Evolutionary conservation across 2,888 invertebrate genomes (phyloP).

Genomic region (Phrixothrix hirtus): DNA sequence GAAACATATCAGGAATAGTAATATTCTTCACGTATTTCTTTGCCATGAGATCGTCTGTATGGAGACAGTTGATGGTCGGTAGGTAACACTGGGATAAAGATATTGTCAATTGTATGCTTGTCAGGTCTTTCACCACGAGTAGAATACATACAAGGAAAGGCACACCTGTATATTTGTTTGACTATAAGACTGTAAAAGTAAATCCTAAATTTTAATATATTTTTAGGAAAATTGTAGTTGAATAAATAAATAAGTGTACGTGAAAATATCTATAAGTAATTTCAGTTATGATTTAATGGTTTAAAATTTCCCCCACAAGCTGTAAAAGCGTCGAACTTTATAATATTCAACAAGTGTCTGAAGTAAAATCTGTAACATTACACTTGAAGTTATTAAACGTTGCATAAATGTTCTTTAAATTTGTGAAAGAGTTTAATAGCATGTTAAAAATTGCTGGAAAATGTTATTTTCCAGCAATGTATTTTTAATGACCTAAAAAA

Average conservation of each 20-base stretch:
- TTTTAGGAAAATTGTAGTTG: slow-evolving; percentile 4
- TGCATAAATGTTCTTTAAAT: background rate
- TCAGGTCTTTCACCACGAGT: slow-evolving; percentile 36
- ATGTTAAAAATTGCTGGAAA: background rate
- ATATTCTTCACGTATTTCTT: slow-evolving; percentile 29
- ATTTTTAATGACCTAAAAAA: slow-evolving; percentile 26
- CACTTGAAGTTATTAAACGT: too few species aligned
- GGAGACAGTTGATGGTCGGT: slow-evolving; percentile 31
- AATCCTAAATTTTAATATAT: slow-evolving; percentile 5
- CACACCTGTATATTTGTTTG: slow-evolving; percentile 23
- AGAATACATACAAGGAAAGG: slow-evolving; percentile 37
- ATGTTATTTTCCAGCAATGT: slow-evolving; percentile 1
- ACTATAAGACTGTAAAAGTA: slow-evolving; percentile 11
- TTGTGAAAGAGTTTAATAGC: background rate
- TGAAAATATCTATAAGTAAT: too few species aligned
- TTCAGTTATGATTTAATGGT: too few species aligned
- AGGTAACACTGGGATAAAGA: slow-evolving; percentile 17
- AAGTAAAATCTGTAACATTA: too few species aligned
- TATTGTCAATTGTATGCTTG: slow-evolving; percentile 30
- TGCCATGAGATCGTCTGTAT: slow-evolving; percentile 26
- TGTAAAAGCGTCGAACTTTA: too few species aligned
- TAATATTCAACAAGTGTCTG: background rate
- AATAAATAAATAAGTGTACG: too few species aligned
- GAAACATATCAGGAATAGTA: slow-evolving; percentile 36
- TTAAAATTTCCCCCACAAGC: too few species aligned